Base-by-base conservation (phyloP, 2,797 vertebrate genomes). In the Phataginus tricuspis region DNA sequence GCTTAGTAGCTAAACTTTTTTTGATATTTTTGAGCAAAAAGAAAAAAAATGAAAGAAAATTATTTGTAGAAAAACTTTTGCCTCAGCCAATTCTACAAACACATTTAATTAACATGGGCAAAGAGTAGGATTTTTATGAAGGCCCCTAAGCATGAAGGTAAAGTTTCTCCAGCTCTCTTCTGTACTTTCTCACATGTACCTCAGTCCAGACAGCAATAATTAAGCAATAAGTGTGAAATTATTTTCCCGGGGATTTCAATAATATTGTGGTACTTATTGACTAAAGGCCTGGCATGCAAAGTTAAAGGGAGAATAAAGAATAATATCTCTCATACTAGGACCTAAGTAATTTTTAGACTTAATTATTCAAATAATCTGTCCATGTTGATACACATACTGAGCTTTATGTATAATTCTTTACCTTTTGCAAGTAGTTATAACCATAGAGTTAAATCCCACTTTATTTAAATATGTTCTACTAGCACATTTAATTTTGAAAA, bases 41-140 rank as follows among this genome's bases (percentile, higher is more conserved):
- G 37, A 64, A 86, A 69, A 95, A 66, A 86, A 64, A 86, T 66
- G 13, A 95, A 96, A 93, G 14, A 83, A 88, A 95, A 63, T 51
- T 37, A 71, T 51, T 25, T 91, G 14, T 66, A 75, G 1, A 1
- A 37, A 37, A 45, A 45, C 45, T 91, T 82, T 77, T 69, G 2
- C 53, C 37, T 78, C 27, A 25, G 4, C 25, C 82, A 27, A 88
- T 83, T 89, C 49, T 61, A 23, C 23, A 1, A 71, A 88, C 12
- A 59, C 10, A 82, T 74, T 79, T 68, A 85, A 90, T 90, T 88
- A 68, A 79, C 9, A 51, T 71, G 68, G 66, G 9, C 27, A 90
- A 74, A 95, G 82, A 84, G 10, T 77, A 59, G 2, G 53, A 79
- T 59, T 93, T 92, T 72, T 55, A 66, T 49, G 23, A 92, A 64